Evolutionary conservation across 2,113 vertebrate genomes (phyloP).

Genomic region (Paradoxurus hermaphroditus): DNA sequence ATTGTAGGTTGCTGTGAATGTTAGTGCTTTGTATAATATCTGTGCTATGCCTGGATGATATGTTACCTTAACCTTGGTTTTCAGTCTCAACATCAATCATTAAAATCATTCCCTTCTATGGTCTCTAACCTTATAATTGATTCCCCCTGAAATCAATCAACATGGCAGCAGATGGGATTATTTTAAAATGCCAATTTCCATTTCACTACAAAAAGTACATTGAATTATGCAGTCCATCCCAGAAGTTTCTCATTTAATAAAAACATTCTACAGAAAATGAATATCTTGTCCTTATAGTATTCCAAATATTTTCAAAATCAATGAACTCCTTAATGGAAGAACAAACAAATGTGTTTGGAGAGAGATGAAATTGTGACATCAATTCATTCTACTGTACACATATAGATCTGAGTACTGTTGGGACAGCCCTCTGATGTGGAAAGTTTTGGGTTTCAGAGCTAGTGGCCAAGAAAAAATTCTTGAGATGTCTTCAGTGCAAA

Average conservation of each 20-base stretch:
- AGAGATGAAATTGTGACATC: background rate
- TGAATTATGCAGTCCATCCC: background rate
- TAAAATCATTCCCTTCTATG: background rate
- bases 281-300: too few species aligned
- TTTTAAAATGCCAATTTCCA: background rate
- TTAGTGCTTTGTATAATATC: background rate
- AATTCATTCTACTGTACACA: accelerated
- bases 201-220: background rate
- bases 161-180: background rate
- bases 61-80: background rate
- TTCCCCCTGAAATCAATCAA: background rate
- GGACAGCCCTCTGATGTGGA: background rate
- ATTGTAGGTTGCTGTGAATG: background rate
- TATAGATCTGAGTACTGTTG: accelerated
- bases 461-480: too few species aligned
- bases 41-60: background rate
- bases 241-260: background rate
- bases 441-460: too few species aligned
- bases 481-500: too few species aligned
- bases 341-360: background rate
- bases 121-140: background rate
- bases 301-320: background rate
- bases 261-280: background rate
- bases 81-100: background rate
- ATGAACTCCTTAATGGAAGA: background rate